phyloP scores from a whole-genome alignment of 2,888 invertebrate species.

The Gerris lacustris region DNA sequence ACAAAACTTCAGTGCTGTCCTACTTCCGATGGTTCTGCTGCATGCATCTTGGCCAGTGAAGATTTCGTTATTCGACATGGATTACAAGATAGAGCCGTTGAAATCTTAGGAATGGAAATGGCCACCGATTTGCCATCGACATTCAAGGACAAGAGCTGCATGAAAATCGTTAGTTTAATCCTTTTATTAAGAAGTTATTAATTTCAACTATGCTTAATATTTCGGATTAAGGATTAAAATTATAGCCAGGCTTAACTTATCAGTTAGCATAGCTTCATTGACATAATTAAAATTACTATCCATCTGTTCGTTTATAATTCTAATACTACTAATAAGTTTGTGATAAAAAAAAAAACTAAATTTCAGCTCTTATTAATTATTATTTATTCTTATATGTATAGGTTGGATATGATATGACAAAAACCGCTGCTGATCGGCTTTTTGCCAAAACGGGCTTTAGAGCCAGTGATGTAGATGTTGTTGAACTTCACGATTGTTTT shows the following conservation, averaged over 20 bases:
- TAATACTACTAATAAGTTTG: too few relatives aligned
- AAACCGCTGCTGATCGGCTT: conserved; percentile 59
- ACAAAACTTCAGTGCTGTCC: conserved; percentile 97
- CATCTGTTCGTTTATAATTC: too few relatives aligned
- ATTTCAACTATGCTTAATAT: not conserved
- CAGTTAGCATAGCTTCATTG: not conserved
- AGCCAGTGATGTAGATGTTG: conserved; percentile 76
- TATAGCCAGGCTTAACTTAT: not conserved
- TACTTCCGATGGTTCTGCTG: conserved; percentile 95
- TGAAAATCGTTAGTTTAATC: conserved; percentile 49
- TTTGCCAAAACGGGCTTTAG: conserved; percentile 61
- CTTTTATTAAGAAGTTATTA: not conserved
- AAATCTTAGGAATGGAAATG: conserved; percentile 96
- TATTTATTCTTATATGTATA: conserved; percentile 26
- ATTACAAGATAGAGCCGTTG: conserved; percentile 76
- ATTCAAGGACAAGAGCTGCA: conserved; percentile 67
- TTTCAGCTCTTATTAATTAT: too few relatives aligned
- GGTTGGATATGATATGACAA: conserved; percentile 90
- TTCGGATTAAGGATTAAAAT: not conserved
- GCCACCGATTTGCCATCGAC: conserved; percentile 78
- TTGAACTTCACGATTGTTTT: conserved; percentile 97
- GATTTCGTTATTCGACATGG: conserved; percentile 74
- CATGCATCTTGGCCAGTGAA: conserved; percentile 82
- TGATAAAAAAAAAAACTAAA: too few relatives aligned
- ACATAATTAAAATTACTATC: too few relatives aligned